A percentile compares a stretch with the other conserved stretches of the same genome.
Evolutionary conservation across 2,888 invertebrate species (phyloP).

Genomic region (Exocentrus adspersus): DNA sequence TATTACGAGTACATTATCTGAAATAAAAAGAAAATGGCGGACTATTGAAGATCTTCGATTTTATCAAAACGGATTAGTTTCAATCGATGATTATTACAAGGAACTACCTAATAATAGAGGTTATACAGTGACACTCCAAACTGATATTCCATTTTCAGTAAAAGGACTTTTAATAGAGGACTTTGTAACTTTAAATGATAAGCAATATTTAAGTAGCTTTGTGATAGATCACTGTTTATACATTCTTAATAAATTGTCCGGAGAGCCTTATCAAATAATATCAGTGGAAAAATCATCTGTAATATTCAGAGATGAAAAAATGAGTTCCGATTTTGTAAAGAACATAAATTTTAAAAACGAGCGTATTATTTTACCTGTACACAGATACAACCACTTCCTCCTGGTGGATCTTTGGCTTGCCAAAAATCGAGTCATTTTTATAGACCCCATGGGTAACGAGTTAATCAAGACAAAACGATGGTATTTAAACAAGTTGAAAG

Average conservation of each 20-base stretch:
- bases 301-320: neutral
- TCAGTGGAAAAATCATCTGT: slow-evolving; percentile 14
- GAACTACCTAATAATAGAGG: neutral
- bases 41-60: neutral
- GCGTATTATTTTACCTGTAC: neutral
- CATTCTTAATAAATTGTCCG: neutral
- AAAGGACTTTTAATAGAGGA: slow-evolving; percentile 22
- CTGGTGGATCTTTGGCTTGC: neutral
- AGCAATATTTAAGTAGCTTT: slow-evolving; percentile 23
- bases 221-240: slow-evolving; percentile 23
- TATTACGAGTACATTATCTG: neutral
- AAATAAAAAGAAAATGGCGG: slow-evolving; percentile 1
- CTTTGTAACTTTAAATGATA: slow-evolving; percentile 10
- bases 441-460: neutral
- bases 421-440: neutral
- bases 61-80: slow-evolving; percentile 13
- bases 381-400: neutral
- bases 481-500: neutral
- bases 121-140: slow-evolving; percentile 1
- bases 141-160: slow-evolving; percentile 6
- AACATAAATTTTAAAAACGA: neutral
- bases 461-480: neutral
- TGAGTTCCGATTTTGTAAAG: neutral
- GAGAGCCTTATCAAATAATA: slow-evolving; percentile 16
- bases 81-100: slow-evolving; percentile 9